A percentile compares a stretch with the other conserved stretches of the same genome.
Conservation (phyloP, 2,888 invertebrate genomes). For the Parapristionchus giblindavisi region DNA sequence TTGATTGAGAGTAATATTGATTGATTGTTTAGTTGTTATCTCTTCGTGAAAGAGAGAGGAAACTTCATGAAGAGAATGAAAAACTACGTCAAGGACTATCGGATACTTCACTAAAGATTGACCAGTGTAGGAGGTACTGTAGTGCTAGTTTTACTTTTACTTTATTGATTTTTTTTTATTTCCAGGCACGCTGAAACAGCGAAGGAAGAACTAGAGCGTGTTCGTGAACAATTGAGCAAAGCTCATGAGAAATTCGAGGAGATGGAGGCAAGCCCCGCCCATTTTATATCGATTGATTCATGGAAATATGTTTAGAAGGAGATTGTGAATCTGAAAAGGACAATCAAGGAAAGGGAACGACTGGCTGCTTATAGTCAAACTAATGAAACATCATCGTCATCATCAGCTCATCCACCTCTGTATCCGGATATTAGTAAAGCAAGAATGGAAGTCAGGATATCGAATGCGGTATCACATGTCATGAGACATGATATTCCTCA, state of each 20-base stretch:
- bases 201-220: neutral
- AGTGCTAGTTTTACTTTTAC: no score
- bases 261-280: conserved; percentile 4
- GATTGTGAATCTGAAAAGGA: conserved; percentile 39
- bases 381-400: conserved; percentile 39
- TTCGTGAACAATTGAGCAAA: conserved; percentile 33
- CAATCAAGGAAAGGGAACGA: conserved; percentile 42
- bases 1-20: no score
- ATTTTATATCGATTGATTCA: no score
- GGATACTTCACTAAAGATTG: no score
- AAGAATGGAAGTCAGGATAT: no score
- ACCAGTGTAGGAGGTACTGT: no score
- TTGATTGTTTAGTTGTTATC: no score
- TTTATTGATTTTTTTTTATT: no score
- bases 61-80: no score
- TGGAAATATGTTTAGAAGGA: conserved; percentile 38
- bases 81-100: no score
- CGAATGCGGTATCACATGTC: no score
- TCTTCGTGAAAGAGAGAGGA: no score
- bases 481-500: conserved; percentile 39
- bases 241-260: conserved; percentile 11
- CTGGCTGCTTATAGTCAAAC: conserved; percentile 50
- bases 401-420: neutral
- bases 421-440: conserved; percentile 6
- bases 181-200: neutral